These are phyloP conservation scores for Eriocheir sinensis DNA, from an alignment of 1,140 invertebrate genomes.

Conservation along the genomic window DNA sequence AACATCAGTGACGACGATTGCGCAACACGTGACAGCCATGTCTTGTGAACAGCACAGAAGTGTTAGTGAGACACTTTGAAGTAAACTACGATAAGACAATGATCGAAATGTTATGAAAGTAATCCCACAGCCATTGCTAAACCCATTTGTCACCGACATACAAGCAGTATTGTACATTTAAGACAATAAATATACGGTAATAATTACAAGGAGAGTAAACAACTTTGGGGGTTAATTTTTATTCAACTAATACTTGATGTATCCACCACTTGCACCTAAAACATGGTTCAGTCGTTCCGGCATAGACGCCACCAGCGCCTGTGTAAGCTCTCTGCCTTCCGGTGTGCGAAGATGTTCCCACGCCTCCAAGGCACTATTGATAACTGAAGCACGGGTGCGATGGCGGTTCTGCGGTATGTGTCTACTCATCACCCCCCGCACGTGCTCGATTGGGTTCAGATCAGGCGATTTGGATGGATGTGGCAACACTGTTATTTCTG, in stretches of 20 bases:
- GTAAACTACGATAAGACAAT: too few relatives aligned
- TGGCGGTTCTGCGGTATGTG: background rate
- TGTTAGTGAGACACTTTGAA: too few relatives aligned
- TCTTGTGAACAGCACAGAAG: too few relatives aligned
- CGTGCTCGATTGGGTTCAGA: background rate
- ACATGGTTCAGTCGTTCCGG: background rate
- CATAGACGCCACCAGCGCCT: constrained; percentile 5
- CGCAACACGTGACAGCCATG: too few relatives aligned
- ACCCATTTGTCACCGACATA: too few relatives aligned
- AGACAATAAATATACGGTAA: too few relatives aligned
- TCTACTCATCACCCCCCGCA: background rate
- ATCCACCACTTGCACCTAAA: background rate
- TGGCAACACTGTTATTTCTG: background rate
- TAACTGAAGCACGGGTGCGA: background rate
- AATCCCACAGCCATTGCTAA: too few relatives aligned
- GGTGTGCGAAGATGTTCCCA: background rate
- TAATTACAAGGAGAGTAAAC: too few relatives aligned
- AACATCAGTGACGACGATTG: too few relatives aligned
- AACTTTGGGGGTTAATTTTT: too few relatives aligned
- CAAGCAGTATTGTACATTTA: too few relatives aligned
- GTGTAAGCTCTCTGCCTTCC: background rate
- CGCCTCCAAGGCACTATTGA: background rate
- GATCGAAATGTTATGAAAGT: too few relatives aligned
- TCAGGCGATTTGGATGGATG: background rate
- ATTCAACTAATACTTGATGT: background rate